phyloP scores from a whole-genome alignment of 2,888 invertebrate species.

The Hypsopygia costalis region DNA sequence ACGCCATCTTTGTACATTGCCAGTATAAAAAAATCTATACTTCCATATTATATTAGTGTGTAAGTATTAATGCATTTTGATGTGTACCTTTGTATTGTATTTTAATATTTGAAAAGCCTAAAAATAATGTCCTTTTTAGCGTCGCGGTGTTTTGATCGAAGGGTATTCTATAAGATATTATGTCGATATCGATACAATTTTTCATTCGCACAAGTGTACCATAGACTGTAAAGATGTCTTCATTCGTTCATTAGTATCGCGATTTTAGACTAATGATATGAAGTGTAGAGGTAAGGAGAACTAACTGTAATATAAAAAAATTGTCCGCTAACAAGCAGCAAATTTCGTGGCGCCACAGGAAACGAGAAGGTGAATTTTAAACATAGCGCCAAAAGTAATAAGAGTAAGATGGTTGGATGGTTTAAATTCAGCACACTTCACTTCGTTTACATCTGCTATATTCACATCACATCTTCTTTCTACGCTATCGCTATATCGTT shows the following conservation, averaged over 20 bases:
- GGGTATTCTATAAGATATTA: slow-evolving; percentile 12
- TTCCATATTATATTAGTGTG: slow-evolving; percentile 35
- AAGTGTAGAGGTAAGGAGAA: no score
- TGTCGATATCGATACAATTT: background rate
- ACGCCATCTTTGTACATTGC: slow-evolving; percentile 37
- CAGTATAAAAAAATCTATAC: slow-evolving; percentile 31
- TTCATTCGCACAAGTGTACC: background rate
- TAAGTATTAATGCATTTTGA: slow-evolving; percentile 46
- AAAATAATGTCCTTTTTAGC: slow-evolving; percentile 14
- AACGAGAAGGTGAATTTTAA: no score
- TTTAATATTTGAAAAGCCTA: slow-evolving; percentile 24
- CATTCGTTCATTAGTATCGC: background rate
- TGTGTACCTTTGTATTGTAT: slow-evolving; percentile 36
- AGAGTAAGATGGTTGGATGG: no score
- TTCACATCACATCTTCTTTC: no score
- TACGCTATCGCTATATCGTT: no score
- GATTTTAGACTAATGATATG: no score
- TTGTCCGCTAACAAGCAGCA: no score
- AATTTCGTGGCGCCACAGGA: no score
- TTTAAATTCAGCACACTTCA: no score
- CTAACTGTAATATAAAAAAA: no score
- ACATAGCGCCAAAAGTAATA: no score
- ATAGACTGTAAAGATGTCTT: background rate
- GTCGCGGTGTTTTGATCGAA: slow-evolving; percentile 12
- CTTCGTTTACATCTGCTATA: no score